These are phyloP conservation scores for Leptestheria dahalacensis DNA, from an alignment of 1,140 invertebrate species.

Conservation along the genomic window DNA sequence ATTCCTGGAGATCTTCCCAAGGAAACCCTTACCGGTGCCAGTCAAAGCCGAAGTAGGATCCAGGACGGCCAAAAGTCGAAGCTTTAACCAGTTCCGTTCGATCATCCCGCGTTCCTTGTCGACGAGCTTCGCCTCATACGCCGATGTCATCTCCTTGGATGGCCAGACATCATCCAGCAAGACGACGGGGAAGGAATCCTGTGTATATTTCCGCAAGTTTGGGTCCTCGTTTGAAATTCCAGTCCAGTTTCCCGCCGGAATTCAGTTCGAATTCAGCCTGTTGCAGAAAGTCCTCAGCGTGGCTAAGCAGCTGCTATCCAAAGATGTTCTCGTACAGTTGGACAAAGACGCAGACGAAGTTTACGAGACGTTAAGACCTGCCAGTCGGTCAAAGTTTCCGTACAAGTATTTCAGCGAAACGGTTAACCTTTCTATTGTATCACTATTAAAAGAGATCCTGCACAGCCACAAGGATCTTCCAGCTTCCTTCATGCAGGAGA, in stretches of 20 bases:
- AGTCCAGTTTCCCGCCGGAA: constrained; percentile 22
- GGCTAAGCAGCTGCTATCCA: constrained; percentile 75
- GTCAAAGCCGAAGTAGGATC: constrained; percentile 32
- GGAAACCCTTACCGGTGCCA: constrained; percentile 31
- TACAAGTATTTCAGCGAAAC: constrained; percentile 90
- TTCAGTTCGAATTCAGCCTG: constrained; percentile 35
- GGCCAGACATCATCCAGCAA: constrained; percentile 22
- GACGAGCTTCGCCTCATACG: constrained; percentile 49
- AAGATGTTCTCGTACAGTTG: constrained; percentile 56
- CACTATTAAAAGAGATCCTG: constrained; percentile 74
- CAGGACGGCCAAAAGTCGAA: constrained; percentile 27
- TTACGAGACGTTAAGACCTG: constrained; percentile 33
- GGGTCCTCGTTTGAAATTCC: constrained; percentile 85
- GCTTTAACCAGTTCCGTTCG: constrained; percentile 29
- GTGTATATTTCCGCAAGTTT: constrained; percentile 51
- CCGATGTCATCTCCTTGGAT: constrained; percentile 31
- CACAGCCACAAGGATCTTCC: constrained; percentile 81
- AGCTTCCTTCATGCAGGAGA: constrained; percentile 77
- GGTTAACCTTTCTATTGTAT: constrained; percentile 82
- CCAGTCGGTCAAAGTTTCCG: constrained; percentile 40
- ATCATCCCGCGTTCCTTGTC: constrained; percentile 87
- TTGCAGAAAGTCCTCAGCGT: constrained; percentile 53
- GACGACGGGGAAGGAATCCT: constrained; percentile 13
- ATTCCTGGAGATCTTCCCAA: constrained; percentile 68
- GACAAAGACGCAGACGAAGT: constrained; percentile 71